These are phyloP conservation scores for Agrochola macilenta DNA, from an alignment of 2,888 invertebrate genomes.

Conservation along the genomic window DNA sequence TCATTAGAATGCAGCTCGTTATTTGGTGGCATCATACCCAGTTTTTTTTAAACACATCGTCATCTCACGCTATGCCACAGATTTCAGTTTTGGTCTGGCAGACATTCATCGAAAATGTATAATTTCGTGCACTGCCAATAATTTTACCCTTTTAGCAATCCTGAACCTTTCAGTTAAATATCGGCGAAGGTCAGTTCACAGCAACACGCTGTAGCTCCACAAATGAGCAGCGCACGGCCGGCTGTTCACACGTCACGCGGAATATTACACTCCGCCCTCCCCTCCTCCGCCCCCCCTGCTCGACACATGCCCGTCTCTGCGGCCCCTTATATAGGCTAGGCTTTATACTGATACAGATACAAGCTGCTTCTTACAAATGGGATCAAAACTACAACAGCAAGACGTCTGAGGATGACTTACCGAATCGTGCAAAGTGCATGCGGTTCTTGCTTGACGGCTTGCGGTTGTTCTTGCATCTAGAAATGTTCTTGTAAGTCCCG, in stretches of 20 bases:
- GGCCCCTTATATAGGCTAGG: constrained; percentile 22
- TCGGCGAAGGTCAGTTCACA: not conserved
- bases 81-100: not conserved
- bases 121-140: not conserved
- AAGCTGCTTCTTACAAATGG: not conserved
- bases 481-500: not conserved
- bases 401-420: not conserved
- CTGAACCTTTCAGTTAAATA: not conserved
- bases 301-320: constrained; percentile 9
- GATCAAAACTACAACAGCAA: not conserved
- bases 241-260: constrained; percentile 80
- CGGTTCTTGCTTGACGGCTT: no score
- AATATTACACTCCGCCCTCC: constrained; percentile 45
- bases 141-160: not conserved
- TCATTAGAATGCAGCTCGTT: not conserved
- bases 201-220: constrained; percentile 76
- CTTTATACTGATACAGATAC: constrained; percentile 16
- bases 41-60: not conserved
- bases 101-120: not conserved
- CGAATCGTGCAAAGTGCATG: not conserved
- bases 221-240: constrained; percentile 84
- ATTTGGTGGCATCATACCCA: not conserved
- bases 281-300: not conserved
- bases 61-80: not conserved
- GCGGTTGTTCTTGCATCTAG: not conserved